Conservation (phyloP, 2,888 invertebrate species). For the Nomada goodeniana region DNA sequence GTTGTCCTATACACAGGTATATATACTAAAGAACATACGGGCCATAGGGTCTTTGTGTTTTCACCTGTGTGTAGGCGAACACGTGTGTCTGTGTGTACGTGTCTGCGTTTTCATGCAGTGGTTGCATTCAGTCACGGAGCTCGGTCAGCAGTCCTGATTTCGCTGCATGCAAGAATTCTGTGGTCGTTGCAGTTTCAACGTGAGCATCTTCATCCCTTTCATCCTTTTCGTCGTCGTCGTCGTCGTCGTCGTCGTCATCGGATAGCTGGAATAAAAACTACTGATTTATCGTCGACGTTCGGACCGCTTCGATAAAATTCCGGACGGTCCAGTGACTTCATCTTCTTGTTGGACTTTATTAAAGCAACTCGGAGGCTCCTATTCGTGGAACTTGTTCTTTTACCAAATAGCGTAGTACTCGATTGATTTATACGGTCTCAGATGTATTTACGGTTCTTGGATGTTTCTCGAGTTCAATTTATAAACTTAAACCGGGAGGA, state of each 20-base stretch:
- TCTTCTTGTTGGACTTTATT: slow-evolving; percentile 54
- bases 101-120: slow-evolving; percentile 33
- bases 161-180: slow-evolving; percentile 73
- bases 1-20: background rate
- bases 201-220: slow-evolving; percentile 69
- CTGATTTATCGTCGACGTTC: slow-evolving; percentile 71
- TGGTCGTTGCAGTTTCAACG: slow-evolving; percentile 75
- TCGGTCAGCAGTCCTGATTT: slow-evolving; percentile 75
- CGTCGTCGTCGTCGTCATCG: slow-evolving; percentile 49
- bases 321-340: slow-evolving; percentile 45
- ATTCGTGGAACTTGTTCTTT: slow-evolving; percentile 3
- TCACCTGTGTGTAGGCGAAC: background rate
- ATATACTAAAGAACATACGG: background rate
- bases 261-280: slow-evolving; percentile 73
- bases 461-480: too few relatives aligned
- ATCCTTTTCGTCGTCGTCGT: slow-evolving; percentile 47
- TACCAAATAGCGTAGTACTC: background rate
- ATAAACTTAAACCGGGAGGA: too few relatives aligned
- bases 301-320: slow-evolving; percentile 73
- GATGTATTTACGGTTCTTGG: too few relatives aligned
- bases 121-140: slow-evolving; percentile 71
- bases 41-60: background rate
- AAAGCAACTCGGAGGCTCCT: slow-evolving; percentile 59
- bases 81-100: slow-evolving; percentile 2
- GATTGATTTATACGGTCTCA: background rate